Evolutionary conservation across 2,888 invertebrate genomes (phyloP), one percentile per base, ranked within the genome.

Genomic region (Apotomis betuletana): DNA sequence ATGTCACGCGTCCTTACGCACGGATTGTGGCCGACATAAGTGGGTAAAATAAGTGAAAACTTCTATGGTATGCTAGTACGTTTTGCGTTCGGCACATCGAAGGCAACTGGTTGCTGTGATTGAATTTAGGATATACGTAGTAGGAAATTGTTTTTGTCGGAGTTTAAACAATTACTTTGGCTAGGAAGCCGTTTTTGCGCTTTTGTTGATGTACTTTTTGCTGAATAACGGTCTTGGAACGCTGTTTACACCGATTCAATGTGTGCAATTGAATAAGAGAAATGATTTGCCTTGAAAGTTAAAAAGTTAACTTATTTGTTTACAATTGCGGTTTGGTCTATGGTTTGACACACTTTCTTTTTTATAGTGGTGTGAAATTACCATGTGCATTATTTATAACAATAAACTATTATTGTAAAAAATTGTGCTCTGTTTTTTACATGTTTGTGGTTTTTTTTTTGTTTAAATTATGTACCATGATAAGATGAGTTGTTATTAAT

Each of bases 1-100:
- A 65, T 76, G 74, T 74, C 15, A 75, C 55, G 64, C 69, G 75
- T 73, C 65, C 77, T 67, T 74, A 74, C 65, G 60, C 74, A 70
- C 74, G 69, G 65, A 72, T 75, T 75, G 70, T 58, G 27, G 64
- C 15, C 27, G 36, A 38, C 63, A 54, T 54, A 38, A 46, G 62
- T 44, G 13, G 46, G 63, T 62, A 63, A 72, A 68, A 58, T 46
- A 59, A 38, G 63, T 68, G 63, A 63, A 68, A 68, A 61, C 62
- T 52, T 13, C 12, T 27, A 27, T 4, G 58, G 52, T 65, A 59
- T 58, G 52, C 13, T 51, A 64, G 38, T 57, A 46, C 15, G 13
- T 59, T 54, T 57, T 15, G 44, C 54, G 52, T 52, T 46, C 63
- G 58, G 54, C 41, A 51, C 12, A 27, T 52, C 44, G 2, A 5